Base-by-base conservation (phyloP, 2,113 vertebrate species). In the Albula glossodonta region DNA sequence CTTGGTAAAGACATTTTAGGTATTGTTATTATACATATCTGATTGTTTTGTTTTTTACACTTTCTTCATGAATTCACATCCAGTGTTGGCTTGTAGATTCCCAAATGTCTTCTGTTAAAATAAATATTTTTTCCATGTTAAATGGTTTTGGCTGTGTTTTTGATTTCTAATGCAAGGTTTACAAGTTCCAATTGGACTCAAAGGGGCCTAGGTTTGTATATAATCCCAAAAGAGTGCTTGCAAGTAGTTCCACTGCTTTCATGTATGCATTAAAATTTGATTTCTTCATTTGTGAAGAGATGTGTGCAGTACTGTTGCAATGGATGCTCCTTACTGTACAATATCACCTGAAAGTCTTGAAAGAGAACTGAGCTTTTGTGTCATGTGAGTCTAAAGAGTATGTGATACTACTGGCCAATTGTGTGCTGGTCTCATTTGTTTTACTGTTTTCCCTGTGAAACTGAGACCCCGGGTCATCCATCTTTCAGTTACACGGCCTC, bases 71-170 rank as follows among this genome's bases (percentile, higher is more conserved):
- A 91, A 95, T 92, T 96, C 89, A 93, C 93, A 82, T 95, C 95
- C 91, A 93, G 89, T 96, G 95, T 96, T 95, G 92, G 94, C 95
- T 96, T 97, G 94, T 96, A 96, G 96, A 96, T 96, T 95, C 94
- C 96, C 94, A 94, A 95, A 87, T 91, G 88, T 91, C 88, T 86
- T 90, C 83, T 88, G 87, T 89, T 89, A 19, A 93, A 92, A 90
- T 91, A 92, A 93, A 93, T 90, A 90, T 90, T 90, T 92, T 93
- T 91, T 90, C 86, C 89, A 89, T 92, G 89, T 89, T 89, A 86
- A 51, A 49, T 82, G 81, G 50, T 77, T 60, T 87, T 11, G 25
- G 13, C 78, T 79, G 41, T 56, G 70, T 78, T 52, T 31, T 70
- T 10, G 48, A 51, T 87, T 52, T 82, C n/a, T 63, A 1, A 1